Conservation (phyloP, 92 coral and sea anemone species). For the Phenganax marumi region DNA sequence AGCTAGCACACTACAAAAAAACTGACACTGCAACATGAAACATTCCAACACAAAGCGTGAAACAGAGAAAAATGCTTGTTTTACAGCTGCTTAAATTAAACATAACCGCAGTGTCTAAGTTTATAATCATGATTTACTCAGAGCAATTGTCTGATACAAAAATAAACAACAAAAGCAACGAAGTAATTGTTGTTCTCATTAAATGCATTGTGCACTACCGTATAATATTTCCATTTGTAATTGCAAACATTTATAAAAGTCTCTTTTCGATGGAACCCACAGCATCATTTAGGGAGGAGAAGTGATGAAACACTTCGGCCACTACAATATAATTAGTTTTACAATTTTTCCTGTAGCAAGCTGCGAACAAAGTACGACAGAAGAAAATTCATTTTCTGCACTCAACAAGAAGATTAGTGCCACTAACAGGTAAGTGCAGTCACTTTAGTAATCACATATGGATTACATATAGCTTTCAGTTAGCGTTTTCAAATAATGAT, state of each 20-base stretch:
- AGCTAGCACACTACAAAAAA: too few species aligned
- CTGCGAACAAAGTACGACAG: background rate
- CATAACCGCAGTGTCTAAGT: too few species aligned
- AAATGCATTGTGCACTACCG: constrained; percentile 15
- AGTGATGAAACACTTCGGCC: background rate
- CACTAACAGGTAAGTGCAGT: constrained; percentile 5
- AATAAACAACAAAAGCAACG: too few species aligned
- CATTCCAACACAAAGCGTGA: too few species aligned
- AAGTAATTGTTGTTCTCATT: too few species aligned
- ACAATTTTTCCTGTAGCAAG: background rate
- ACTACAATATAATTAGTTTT: constrained; percentile 3
- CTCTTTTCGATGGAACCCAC: background rate
- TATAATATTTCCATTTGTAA: constrained; percentile 12
- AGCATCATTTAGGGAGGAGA: background rate
- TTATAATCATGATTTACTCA: too few species aligned
- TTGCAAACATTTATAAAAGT: background rate
- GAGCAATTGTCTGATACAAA: too few species aligned
- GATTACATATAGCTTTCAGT: background rate
- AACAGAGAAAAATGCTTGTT: too few species aligned
- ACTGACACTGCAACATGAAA: too few species aligned
- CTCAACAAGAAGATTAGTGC: background rate
- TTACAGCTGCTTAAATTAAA: too few species aligned
- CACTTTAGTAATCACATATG: background rate
- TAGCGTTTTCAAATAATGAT: background rate
- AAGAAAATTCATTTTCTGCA: background rate